phyloP scores from a whole-genome alignment of 2,888 invertebrate species.

The Cremastinae sp. region DNA sequence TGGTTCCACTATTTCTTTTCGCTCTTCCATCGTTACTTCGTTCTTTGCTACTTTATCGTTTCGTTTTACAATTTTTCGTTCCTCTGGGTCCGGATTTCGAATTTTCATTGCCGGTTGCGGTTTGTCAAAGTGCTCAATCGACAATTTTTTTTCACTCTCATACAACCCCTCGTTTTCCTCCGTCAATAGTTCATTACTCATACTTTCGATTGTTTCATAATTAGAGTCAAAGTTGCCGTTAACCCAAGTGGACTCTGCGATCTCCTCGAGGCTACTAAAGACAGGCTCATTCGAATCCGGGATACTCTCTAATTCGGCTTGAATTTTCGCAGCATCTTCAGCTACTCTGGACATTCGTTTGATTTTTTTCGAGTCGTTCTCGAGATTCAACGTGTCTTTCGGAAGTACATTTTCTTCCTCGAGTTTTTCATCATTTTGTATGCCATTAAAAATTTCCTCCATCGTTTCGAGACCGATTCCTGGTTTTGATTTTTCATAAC shows the following conservation, averaged over 20 bases:
- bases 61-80: background rate
- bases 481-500: constrained; percentile 80
- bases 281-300: constrained; percentile 2
- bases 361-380: background rate
- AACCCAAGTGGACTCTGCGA: constrained; percentile 28
- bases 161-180: constrained; percentile 34
- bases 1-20: background rate
- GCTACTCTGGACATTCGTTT: constrained; percentile 15
- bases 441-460: no score
- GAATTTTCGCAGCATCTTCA: constrained; percentile 23
- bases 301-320: constrained; percentile 24
- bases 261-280: constrained; percentile 34
- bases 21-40: constrained; percentile 7
- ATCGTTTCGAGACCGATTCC: background rate
- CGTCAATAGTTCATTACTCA: constrained; percentile 24
- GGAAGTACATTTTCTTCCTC: no score
- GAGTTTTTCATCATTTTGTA: no score
- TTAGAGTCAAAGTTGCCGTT: constrained; percentile 42
- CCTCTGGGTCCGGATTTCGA: background rate
- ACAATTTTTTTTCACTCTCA: constrained; percentile 59
- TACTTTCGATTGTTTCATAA: constrained; percentile 41
- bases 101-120: background rate
- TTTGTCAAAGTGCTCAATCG: constrained; percentile 23
- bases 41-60: background rate
- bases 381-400: no score